Evolutionary conservation across 2,888 invertebrate species (phyloP).

Genomic region (Drosophila sordidula): DNA sequence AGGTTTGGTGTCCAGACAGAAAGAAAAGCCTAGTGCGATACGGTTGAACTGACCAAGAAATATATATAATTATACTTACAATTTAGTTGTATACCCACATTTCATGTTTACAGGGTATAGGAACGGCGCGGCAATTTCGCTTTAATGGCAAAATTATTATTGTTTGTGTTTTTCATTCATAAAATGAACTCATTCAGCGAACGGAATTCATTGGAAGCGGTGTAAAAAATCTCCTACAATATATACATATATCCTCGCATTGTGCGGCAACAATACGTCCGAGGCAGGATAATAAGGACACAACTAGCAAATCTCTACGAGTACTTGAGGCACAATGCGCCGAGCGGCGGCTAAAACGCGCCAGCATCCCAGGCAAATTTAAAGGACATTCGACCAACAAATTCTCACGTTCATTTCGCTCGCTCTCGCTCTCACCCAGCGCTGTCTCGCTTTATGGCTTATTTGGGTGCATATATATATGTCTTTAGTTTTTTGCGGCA

Average conservation of each 20-base stretch:
- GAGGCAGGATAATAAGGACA: slow-evolving; percentile 72
- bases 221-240: slow-evolving; percentile 45
- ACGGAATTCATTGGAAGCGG: slow-evolving; percentile 59
- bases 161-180: slow-evolving; percentile 54
- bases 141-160: slow-evolving; percentile 43
- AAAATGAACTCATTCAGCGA: slow-evolving; percentile 45
- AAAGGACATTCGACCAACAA: slow-evolving; percentile 69
- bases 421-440: slow-evolving; percentile 11
- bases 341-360: slow-evolving; percentile 39
- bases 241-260: slow-evolving; percentile 24
- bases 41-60: too few species aligned
- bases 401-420: slow-evolving; percentile 67
- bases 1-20: too few species aligned
- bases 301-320: slow-evolving; percentile 73
- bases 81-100: neutral
- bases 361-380: slow-evolving; percentile 60
- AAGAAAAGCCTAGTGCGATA: too few species aligned
- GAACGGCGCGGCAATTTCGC: slow-evolving; percentile 53
- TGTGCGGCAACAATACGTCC: slow-evolving; percentile 62
- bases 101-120: slow-evolving; percentile 11
- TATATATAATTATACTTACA: too few species aligned
- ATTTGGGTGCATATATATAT: slow-evolving; percentile 45
- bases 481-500: slow-evolving; percentile 48
- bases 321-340: slow-evolving; percentile 65
- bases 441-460: slow-evolving; percentile 15